Evolutionary conservation across 1,140 invertebrate genomes (phyloP).

Genomic region (Pomacea maculata): DNA sequence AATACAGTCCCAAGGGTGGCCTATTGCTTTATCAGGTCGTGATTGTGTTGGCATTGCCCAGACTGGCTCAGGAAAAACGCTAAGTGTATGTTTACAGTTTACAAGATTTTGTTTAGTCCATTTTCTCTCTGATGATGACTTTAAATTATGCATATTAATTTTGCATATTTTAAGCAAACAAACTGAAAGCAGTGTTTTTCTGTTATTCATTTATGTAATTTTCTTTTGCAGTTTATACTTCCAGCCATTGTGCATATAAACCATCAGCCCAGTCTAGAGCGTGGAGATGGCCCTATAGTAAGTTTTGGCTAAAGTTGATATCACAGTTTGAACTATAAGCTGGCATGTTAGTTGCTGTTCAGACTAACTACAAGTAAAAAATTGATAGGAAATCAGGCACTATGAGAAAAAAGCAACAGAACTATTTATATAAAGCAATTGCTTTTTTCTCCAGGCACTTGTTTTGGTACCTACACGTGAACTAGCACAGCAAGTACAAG

Average conservation of each 20-base stretch:
- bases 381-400: no score
- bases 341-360: no score
- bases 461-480: conserved; percentile 94
- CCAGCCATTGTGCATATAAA: conserved; percentile 91
- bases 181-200: no score
- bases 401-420: not conserved
- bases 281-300: conserved; percentile 90
- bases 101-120: not conserved
- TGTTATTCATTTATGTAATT: not conserved
- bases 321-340: no score
- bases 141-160: no score
- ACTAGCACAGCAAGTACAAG: conserved; percentile 94
- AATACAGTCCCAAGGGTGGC: conserved; percentile 77
- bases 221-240: conserved; percentile 68
- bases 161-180: no score
- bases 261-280: conserved; percentile 81
- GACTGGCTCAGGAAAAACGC: conserved; percentile 69
- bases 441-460: conserved; percentile 65
- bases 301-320: conserved; percentile 37
- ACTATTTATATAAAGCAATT: not conserved
- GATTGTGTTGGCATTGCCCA: conserved; percentile 77
- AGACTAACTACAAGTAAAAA: no score
- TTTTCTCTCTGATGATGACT: not conserved
- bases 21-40: conserved; percentile 89
- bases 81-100: conserved; percentile 50